Conservation (phyloP, 1,140 invertebrate genomes). For the Bombus polaris region DNA sequence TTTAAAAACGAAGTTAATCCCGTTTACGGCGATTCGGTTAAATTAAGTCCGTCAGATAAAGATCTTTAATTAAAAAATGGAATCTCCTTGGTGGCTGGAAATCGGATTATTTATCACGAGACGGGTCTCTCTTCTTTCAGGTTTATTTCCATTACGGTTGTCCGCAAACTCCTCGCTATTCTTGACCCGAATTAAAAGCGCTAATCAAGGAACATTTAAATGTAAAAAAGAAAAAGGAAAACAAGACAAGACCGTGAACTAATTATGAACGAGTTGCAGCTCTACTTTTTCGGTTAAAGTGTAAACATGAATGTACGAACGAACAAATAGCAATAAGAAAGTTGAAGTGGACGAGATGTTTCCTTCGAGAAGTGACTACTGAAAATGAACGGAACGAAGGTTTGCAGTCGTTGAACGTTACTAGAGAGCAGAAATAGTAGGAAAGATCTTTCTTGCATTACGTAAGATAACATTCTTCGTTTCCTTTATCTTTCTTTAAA, state of each 20-base stretch:
- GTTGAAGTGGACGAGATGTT: neutral
- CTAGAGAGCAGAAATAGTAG: neutral
- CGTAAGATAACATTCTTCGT: no score
- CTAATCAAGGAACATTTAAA: neutral
- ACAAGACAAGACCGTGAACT: slow-evolving; percentile 2
- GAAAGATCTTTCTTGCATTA: no score
- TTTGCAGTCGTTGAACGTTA: no score
- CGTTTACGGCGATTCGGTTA: neutral
- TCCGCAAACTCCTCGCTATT: slow-evolving; percentile 21
- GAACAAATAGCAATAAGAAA: neutral
- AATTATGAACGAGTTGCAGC: neutral
- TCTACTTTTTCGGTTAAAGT: neutral
- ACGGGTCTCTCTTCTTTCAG: neutral
- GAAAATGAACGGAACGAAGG: neutral
- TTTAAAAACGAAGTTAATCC: neutral
- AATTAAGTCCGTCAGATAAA: neutral
- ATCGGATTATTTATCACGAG: slow-evolving; percentile 21
- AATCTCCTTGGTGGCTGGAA: neutral
- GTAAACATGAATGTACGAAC: neutral
- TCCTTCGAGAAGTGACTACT: neutral
- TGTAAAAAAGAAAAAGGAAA: neutral
- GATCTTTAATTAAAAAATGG: slow-evolving; percentile 37
- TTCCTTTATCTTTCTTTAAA: no score
- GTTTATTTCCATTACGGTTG: slow-evolving; percentile 27
- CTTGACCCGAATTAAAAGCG: slow-evolving; percentile 29